Evolutionary conservation across 2,797 vertebrate genomes (phyloP).

Genomic region (Ispidina picta): DNA sequence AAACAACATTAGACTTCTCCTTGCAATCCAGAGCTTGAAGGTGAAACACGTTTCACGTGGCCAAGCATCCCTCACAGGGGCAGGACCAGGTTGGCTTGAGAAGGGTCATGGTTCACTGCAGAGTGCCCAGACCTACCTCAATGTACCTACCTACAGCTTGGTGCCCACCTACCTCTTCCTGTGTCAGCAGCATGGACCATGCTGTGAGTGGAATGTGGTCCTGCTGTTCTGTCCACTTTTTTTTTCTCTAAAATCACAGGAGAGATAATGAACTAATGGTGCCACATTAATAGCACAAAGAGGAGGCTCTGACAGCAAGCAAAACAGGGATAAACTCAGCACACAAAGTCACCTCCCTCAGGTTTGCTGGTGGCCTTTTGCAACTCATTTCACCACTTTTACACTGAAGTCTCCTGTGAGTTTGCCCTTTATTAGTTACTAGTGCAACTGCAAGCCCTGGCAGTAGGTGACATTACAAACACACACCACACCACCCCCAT

Average conservation of each 20-base stretch:
- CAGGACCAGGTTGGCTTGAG: accelerated
- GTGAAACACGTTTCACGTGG: accelerated
- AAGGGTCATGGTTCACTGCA: accelerated
- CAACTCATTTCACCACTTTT: background rate
- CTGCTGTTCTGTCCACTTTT: background rate
- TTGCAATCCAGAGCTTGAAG: accelerated
- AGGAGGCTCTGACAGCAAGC: background rate
- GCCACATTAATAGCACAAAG: background rate
- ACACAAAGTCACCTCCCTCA: accelerated
- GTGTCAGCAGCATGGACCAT: accelerated
- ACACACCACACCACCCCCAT: too few relatives aligned
- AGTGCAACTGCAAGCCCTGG: background rate
- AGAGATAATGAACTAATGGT: background rate
- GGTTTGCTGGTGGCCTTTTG: background rate
- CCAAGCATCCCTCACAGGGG: accelerated
- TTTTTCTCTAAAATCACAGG: background rate
- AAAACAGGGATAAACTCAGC: background rate
- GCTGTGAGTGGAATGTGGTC: accelerated
- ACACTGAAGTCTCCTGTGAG: background rate
- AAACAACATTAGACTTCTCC: background rate
- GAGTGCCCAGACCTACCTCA: background rate
- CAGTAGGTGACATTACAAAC: background rate
- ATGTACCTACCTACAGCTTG: background rate
- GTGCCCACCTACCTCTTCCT: background rate
- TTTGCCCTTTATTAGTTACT: background rate